phyloP scores from a whole-genome alignment of 2,888 invertebrate genomes.

The Sinopyrophorus schimmeli region DNA sequence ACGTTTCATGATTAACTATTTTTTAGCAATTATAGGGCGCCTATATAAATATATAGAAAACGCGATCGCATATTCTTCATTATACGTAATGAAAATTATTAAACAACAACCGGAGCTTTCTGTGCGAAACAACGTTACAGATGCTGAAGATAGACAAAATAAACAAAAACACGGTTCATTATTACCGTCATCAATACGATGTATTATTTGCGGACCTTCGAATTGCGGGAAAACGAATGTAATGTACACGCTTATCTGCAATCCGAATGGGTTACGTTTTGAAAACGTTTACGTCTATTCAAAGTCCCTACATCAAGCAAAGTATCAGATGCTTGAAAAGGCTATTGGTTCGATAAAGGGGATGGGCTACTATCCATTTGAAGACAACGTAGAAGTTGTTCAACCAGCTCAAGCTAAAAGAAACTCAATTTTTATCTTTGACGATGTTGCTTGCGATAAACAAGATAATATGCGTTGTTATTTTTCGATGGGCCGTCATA shows the following conservation, averaged over 20 bases:
- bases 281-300: constrained; percentile 49
- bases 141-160: no score
- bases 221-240: constrained; percentile 50
- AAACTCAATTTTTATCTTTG: constrained; percentile 49
- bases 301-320: constrained; percentile 42
- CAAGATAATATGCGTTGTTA: constrained; percentile 42
- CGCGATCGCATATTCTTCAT: no score
- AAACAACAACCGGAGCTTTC: neutral
- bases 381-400: constrained; percentile 35
- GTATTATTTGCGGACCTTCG: constrained; percentile 45
- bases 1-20: no score
- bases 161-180: constrained; percentile 38
- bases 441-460: constrained; percentile 48
- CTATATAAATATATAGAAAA: no score
- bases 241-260: constrained; percentile 42
- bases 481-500: constrained; percentile 47
- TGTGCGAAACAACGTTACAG: neutral
- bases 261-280: constrained; percentile 47
- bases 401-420: constrained; percentile 35
- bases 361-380: constrained; percentile 37
- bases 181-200: constrained; percentile 40
- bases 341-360: constrained; percentile 35
- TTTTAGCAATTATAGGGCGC: no score
- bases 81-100: constrained; percentile 3
- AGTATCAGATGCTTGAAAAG: constrained; percentile 40